Conservation (phyloP, 2,113 vertebrate genomes). For the cattle (Bos taurus) region DNA sequence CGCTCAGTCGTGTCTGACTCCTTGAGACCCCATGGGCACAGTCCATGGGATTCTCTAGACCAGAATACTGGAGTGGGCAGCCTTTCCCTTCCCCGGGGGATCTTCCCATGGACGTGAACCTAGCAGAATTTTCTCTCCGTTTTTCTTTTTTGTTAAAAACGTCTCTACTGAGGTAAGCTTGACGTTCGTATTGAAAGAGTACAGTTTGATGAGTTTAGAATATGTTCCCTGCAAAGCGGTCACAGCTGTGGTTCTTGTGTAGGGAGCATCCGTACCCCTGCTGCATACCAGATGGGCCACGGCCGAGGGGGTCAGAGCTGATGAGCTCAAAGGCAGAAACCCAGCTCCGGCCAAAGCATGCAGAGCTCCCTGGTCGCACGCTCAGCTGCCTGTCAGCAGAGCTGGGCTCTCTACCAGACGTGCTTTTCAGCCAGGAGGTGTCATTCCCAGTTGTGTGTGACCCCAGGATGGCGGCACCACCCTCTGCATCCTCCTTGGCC, state of each 20-base stretch:
- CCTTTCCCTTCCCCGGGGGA: not conserved
- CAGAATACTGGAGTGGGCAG: not conserved
- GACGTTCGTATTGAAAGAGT: not conserved
- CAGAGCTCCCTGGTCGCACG: not conserved
- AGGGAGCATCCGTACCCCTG: not conserved
- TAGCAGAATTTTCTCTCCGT: not conserved
- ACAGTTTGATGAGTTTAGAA: not conserved
- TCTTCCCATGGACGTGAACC: not conserved
- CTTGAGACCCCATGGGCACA: not conserved
- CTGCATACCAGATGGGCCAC: not conserved
- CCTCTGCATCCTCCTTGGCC: not conserved
- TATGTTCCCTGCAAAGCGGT: not conserved
- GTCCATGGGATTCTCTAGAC: not conserved
- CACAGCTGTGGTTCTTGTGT: not conserved
- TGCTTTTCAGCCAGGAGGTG: not conserved
- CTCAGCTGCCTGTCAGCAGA: not conserved
- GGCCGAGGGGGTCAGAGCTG: not conserved
- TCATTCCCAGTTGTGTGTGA: accelerated
- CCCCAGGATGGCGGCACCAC: not conserved
- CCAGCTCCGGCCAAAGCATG: accelerated
- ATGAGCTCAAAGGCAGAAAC: not conserved
- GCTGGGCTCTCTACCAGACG: too few species aligned
- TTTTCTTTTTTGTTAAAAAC: not conserved
- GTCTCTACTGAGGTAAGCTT: not conserved
- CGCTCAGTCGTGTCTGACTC: not conserved